Evolutionary conservation across 2,888 invertebrate genomes (phyloP).

Genomic region (Mantis religiosa): DNA sequence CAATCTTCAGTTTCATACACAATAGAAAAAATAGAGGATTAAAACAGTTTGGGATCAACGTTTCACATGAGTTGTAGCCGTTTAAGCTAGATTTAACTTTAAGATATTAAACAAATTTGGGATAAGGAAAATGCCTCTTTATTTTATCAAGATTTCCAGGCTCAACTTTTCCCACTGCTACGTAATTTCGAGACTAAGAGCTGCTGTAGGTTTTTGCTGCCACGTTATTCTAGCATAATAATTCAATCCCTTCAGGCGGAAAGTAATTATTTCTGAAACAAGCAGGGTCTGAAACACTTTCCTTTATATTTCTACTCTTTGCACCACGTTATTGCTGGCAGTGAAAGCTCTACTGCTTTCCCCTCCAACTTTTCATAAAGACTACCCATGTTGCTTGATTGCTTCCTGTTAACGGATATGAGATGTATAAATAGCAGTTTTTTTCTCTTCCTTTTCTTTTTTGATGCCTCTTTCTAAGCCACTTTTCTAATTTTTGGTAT

Average conservation of each 20-base stretch:
- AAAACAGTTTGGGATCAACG: too few relatives aligned
- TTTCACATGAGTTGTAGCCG: too few relatives aligned
- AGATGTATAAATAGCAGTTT: neutral
- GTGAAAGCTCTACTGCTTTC: neutral
- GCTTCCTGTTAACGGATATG: neutral
- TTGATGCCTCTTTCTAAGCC: neutral
- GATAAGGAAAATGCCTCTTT: neutral
- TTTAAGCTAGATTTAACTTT: too few relatives aligned
- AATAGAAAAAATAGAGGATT: too few relatives aligned
- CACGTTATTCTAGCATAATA: neutral
- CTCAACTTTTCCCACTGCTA: neutral
- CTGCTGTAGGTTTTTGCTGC: neutral
- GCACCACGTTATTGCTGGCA: neutral
- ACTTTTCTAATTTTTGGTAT: neutral
- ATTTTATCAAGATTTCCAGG: neutral
- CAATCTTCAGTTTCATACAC: too few relatives aligned
- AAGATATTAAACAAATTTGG: neutral
- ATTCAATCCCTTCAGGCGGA: neutral
- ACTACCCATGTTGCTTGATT: neutral
- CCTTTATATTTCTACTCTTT: neutral
- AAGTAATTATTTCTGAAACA: neutral
- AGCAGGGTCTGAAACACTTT: neutral
- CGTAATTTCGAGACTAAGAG: neutral
- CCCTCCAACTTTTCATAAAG: neutral
- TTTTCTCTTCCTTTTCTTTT: neutral